phyloP scores from a whole-genome alignment of 2,113 vertebrate genomes.

The Rhodinocichla rosea region DNA sequence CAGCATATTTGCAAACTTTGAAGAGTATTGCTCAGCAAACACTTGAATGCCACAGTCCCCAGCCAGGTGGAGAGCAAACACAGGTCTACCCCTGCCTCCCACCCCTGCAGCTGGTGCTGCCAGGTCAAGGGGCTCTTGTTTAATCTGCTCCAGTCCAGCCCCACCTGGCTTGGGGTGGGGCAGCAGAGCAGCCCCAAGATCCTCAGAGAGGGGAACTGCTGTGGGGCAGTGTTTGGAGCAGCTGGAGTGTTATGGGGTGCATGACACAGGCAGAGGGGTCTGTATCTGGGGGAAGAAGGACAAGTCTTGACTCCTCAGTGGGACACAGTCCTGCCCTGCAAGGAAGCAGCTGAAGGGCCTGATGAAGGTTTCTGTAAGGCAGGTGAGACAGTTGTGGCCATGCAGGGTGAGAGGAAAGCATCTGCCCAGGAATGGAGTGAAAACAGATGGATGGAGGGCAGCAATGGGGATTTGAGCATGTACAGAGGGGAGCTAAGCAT shows the following conservation, averaged over 20 bases:
- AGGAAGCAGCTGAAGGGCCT: background rate
- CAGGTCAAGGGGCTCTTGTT: background rate
- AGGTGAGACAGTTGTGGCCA: background rate
- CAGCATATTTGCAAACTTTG: background rate
- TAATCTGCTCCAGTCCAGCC: background rate
- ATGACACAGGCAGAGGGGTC: background rate
- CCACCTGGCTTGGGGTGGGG: background rate
- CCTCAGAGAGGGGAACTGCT: background rate
- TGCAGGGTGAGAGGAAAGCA: background rate
- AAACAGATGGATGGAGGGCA: background rate
- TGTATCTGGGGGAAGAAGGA: background rate
- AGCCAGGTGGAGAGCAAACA: background rate
- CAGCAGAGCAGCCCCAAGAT: background rate
- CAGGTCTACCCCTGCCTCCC: background rate
- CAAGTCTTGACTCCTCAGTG: background rate
- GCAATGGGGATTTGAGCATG: accelerated
- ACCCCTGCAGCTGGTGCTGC: background rate
- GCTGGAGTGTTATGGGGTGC: accelerated
- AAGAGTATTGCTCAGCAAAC: background rate
- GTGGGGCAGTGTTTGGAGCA: background rate
- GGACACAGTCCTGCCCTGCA: background rate
- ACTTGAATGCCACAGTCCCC: background rate
- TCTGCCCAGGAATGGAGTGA: accelerated
- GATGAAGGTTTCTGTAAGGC: background rate
- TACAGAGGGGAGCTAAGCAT: background rate